Conservation (phyloP, 2,797 vertebrate species). For the Basileuterus tristriatus region DNA sequence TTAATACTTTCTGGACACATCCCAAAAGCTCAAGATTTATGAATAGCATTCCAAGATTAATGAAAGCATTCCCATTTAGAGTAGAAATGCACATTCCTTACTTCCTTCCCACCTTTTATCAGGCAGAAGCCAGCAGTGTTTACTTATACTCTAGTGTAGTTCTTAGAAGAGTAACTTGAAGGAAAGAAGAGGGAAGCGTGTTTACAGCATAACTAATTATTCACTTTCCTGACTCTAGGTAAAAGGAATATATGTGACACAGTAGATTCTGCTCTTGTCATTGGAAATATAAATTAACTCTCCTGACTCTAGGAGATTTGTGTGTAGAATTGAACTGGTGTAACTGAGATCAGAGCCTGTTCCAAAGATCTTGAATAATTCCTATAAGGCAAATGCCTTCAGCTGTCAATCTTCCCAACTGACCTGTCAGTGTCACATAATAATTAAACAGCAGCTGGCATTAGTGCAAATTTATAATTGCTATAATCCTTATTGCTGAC, state of each 20-base stretch:
- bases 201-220: background rate
- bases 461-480: conserved; percentile 77
- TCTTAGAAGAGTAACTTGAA: background rate
- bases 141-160: background rate
- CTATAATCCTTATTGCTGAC: conserved; percentile 78
- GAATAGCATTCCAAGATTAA: background rate
- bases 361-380: conserved; percentile 28
- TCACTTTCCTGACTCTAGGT: background rate
- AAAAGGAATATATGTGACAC: background rate
- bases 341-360: background rate
- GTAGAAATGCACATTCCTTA: background rate
- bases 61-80: background rate
- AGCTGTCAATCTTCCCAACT: conserved; percentile 50
- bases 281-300: background rate
- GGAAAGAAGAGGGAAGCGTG: background rate
- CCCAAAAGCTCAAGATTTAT: background rate
- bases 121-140: background rate
- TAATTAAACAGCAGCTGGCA: conserved; percentile 69
- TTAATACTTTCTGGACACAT: background rate
- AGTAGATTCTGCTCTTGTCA: background rate
- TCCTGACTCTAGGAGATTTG: background rate
- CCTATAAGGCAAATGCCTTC: conserved; percentile 34
- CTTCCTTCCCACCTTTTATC: background rate
- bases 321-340: background rate
- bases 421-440: conserved; percentile 69